Evolutionary conservation across 1,140 invertebrate genomes (phyloP).

Genomic region (honey bee (Apis mellifera)): DNA sequence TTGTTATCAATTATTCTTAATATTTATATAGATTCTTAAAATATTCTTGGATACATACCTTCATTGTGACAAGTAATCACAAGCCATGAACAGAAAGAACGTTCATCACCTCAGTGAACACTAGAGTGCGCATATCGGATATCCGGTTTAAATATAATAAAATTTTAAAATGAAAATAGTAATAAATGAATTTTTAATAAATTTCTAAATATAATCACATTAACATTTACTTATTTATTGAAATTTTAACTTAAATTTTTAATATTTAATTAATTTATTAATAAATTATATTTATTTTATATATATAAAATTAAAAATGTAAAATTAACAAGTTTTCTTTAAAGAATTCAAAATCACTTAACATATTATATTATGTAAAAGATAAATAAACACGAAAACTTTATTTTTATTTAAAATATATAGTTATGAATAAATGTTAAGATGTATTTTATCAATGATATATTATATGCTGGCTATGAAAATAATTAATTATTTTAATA

Average conservation of each 20-base stretch:
- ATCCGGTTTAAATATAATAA: slow-evolving; percentile 25
- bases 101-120: not conserved
- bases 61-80: slow-evolving; percentile 66
- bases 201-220: not conserved
- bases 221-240: not conserved
- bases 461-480: not conserved
- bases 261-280: not conserved
- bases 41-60: slow-evolving; percentile 75
- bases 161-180: not conserved
- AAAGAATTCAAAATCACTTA: not conserved
- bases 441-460: not conserved
- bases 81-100: slow-evolving; percentile 60
- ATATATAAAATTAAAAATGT: not conserved
- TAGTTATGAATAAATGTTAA: not conserved
- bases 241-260: not conserved
- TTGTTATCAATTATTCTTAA: too few relatives aligned
- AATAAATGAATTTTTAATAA: not conserved
- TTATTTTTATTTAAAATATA: not conserved
- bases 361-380: not conserved
- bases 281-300: not conserved
- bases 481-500: not conserved
- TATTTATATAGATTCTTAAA: slow-evolving; percentile 54
- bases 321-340: not conserved
- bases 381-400: not conserved
- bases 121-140: slow-evolving; percentile 54